Conservation (phyloP, 2,797 vertebrate genomes). For the Falco novaeseelandiae region DNA sequence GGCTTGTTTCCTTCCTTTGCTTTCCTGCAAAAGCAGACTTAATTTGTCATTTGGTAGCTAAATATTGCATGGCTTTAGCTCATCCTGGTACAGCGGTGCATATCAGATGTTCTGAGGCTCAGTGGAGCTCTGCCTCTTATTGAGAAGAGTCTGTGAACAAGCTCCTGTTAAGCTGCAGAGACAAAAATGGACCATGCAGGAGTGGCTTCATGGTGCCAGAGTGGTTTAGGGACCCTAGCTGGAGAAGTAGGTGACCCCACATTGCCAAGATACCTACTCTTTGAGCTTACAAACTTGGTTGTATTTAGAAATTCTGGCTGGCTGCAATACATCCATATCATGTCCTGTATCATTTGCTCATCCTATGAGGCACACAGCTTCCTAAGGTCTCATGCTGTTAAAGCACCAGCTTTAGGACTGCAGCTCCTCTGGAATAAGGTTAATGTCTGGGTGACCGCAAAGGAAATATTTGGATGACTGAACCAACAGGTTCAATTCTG, state of each 20-base stretch:
- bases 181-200: not conserved
- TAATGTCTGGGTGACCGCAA: not conserved
- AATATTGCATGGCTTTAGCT: not conserved
- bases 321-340: not conserved
- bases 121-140: fast-evolving
- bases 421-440: not conserved
- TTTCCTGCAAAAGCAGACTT: not conserved
- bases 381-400: fast-evolving
- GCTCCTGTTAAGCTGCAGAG: not conserved
- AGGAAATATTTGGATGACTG: not conserved
- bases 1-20: not conserved
- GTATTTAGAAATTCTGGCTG: not conserved
- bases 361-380: not conserved
- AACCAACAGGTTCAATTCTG: not conserved
- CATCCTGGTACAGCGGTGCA: fast-evolving
- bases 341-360: not conserved
- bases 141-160: not conserved
- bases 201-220: not conserved
- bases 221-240: not conserved
- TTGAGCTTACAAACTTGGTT: fast-evolving
- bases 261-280: not conserved
- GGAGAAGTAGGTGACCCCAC: fast-evolving
- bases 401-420: not conserved
- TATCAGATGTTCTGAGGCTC: not conserved
- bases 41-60: not conserved